Base-by-base conservation (phyloP, 2,113 vertebrate species). In the Tetrax tetrax region DNA sequence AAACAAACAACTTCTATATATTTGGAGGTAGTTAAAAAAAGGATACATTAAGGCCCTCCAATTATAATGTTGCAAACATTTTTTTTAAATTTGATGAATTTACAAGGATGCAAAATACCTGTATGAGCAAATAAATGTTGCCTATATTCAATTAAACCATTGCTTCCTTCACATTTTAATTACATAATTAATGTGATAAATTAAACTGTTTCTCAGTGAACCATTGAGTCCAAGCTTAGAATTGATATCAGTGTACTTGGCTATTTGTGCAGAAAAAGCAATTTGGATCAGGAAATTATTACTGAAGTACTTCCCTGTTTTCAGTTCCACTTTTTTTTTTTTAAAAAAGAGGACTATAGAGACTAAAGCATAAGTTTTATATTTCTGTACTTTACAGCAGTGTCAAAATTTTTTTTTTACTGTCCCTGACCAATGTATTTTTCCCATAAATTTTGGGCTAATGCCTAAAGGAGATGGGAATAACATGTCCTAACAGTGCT, bases 121-220 rank as follows among this genome's bases (percentile, higher is more conserved):
- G 21, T 63, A 70, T 78, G 85, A 94, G 90, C 82, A 95, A 95
- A 95, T 94, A 93, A 95, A 87, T 76, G 70, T 75, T 92, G 75
- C 54, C 75, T 91, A 37, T 89, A 69, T 88, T 97, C 93, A 97
- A 89, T 96, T 96, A 96, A 96, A 83, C n/a, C 13, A 31, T 64
- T 87, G 21, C 69, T 93, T 94, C 54, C 65, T 89, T 91, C 84
- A 37, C 78, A 64, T 64, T 93, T 92, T 94, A 95, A 93, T 96
- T 96, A 84, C 85, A 92, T 92, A 95, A 95, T 96, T 95, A 97
- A 95, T 94, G 81, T 87, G 85, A 93, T 84, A 96, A 95, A 96
- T 96, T 94, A 91, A 96, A 92, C 79, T 82, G 37, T 92, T 86
- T 90, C 84, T 92, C 57, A 45, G 28, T 53, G 72, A 96, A 75